Conservation (phyloP, 2,113 vertebrate genomes). For the Datnioides undecimradiatus region DNA sequence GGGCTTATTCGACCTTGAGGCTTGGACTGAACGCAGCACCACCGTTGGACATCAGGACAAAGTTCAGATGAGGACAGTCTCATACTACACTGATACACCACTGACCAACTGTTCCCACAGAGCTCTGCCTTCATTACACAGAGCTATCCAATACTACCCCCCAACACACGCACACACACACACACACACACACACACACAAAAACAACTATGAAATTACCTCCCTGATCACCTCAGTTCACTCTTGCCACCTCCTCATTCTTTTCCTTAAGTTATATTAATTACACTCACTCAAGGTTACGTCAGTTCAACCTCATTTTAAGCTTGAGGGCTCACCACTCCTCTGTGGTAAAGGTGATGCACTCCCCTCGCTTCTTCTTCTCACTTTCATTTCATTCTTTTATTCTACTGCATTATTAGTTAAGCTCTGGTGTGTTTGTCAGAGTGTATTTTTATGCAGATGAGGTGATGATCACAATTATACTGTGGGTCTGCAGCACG, state of each 20-base stretch:
- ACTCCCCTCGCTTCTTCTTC: background rate
- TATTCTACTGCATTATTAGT: background rate
- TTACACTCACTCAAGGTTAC: constrained; percentile 26
- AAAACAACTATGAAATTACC: background rate
- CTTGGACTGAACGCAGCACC: constrained; percentile 20
- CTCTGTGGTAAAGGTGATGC: background rate
- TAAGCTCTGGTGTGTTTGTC: background rate
- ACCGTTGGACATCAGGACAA: constrained; percentile 9
- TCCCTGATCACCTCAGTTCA: constrained; percentile 9
- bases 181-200: constrained; percentile 8
- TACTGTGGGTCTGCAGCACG: too few species aligned
- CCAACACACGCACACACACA: background rate
- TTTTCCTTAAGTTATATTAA: constrained; percentile 41
- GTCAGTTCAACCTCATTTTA: constrained; percentile 35
- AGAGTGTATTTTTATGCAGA: background rate
- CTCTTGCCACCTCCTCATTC: background rate
- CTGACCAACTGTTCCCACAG: constrained; percentile 61
- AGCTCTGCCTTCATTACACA: constrained; percentile 25
- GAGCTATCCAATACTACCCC: background rate
- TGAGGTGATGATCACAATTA: too few species aligned
- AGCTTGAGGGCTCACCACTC: constrained; percentile 31
- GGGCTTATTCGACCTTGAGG: constrained; percentile 2
- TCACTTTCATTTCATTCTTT: constrained; percentile 16
- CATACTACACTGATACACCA: constrained; percentile 1
- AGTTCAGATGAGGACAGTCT: constrained; percentile 42